Evolutionary conservation across 2,797 vertebrate genomes (phyloP).

Genomic region (Xenops minutus): DNA sequence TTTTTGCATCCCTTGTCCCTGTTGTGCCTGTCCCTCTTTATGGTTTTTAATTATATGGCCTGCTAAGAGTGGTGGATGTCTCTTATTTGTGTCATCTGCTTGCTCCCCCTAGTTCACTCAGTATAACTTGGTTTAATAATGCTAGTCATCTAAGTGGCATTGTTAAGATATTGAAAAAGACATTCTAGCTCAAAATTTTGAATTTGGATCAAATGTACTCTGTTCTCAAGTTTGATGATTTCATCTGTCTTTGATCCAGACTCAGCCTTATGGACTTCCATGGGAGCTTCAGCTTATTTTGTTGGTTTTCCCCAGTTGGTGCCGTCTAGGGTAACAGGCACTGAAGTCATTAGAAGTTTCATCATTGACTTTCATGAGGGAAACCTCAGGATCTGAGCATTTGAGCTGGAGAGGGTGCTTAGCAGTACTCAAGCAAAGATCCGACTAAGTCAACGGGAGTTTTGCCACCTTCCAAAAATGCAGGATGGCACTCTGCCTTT

Average conservation of each 20-base stretch:
- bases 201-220: not conserved
- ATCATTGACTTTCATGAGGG: constrained; percentile 53
- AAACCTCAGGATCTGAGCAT: constrained; percentile 48
- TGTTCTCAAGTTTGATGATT: not conserved
- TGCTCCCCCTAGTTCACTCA: not conserved
- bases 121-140: not conserved
- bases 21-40: not conserved
- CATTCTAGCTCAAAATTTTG: not conserved
- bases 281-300: not conserved
- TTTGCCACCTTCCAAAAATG: constrained; percentile 39
- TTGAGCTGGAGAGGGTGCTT: constrained; percentile 37
- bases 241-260: not conserved
- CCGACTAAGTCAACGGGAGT: constrained; percentile 45
- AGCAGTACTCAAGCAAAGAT: constrained; percentile 53
- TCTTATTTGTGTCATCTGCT: not conserved
- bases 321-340: not conserved
- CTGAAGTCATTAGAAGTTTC: not conserved
- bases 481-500: not conserved
- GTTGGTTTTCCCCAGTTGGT: not conserved
- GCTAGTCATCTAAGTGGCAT: not conserved
- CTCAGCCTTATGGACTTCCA: not conserved
- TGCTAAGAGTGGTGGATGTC: not conserved
- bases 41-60: not conserved
- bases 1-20: not conserved
- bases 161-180: not conserved